A percentile compares a stretch with the other conserved stretches of the same genome.
These are phyloP conservation scores for Megamerina dolium DNA, from an alignment of 2,888 invertebrate species.

Conservation along the genomic window DNA sequence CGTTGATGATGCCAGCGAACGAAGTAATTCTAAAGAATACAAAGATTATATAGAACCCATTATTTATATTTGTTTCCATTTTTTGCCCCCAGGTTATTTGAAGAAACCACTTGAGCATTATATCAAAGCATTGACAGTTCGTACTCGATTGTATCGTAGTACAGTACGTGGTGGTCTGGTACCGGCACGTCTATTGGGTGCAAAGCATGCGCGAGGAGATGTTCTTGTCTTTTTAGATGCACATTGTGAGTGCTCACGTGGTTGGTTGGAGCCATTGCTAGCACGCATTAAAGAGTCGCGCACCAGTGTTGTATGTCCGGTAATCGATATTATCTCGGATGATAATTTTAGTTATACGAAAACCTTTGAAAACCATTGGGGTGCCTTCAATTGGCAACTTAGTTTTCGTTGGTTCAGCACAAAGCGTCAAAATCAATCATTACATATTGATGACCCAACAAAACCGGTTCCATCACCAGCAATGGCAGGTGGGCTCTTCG, in stretches of 20 bases:
- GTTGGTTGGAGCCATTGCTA: slow-evolving; percentile 73
- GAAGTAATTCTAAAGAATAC: slow-evolving; percentile 58
- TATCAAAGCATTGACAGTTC: slow-evolving; percentile 57
- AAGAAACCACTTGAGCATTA: slow-evolving; percentile 62
- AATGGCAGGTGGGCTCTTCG: slow-evolving; percentile 86
- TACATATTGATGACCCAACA: slow-evolving; percentile 54
- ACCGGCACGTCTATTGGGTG: slow-evolving; percentile 74
- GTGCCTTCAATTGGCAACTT: slow-evolving; percentile 96
- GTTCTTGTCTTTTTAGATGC: slow-evolving; percentile 92
- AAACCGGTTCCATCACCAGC: slow-evolving; percentile 76
- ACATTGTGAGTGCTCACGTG: slow-evolving; percentile 86
- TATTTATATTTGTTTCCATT: neutral
- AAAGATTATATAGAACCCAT: neutral
- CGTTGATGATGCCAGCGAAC: slow-evolving; percentile 83
- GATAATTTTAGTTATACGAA: slow-evolving; percentile 93
- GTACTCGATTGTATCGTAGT: slow-evolving; percentile 62
- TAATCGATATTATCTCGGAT: slow-evolving; percentile 92
- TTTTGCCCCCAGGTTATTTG: slow-evolving; percentile 55
- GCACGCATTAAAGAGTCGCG: slow-evolving; percentile 51
- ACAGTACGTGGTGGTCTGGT: slow-evolving; percentile 69
- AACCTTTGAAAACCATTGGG: slow-evolving; percentile 89
- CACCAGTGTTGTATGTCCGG: slow-evolving; percentile 54
- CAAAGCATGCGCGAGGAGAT: slow-evolving; percentile 63
- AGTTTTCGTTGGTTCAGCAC: slow-evolving; percentile 60
- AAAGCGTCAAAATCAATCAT: slow-evolving; percentile 24